These are phyloP conservation scores for Kryptolebias marmoratus DNA, from an alignment of 2,113 vertebrate genomes.

Conservation along the genomic window DNA sequence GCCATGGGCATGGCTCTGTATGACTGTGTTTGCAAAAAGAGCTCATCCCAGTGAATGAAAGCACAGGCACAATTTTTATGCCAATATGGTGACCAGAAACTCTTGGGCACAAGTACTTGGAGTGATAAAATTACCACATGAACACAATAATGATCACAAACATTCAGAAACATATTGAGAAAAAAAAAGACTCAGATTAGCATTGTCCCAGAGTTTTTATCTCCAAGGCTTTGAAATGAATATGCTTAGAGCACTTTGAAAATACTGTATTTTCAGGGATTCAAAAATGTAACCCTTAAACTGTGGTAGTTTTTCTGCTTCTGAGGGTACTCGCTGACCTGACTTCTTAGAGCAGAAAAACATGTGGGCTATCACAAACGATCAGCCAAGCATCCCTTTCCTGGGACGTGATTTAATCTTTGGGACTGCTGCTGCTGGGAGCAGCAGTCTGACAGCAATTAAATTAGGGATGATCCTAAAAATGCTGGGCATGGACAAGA, in stretches of 20 bases:
- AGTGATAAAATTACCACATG: slow-evolving; percentile 30
- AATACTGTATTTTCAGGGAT: slow-evolving; percentile 6
- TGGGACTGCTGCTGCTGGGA: slow-evolving; percentile 62
- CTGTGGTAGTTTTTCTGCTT: slow-evolving; percentile 37
- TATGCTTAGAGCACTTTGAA: background rate
- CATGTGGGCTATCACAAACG: slow-evolving; percentile 70
- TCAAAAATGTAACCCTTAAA: background rate
- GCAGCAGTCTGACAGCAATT: slow-evolving; percentile 64
- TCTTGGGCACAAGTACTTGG: slow-evolving; percentile 27
- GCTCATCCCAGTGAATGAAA: slow-evolving; percentile 29
- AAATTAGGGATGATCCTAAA: slow-evolving; percentile 69
- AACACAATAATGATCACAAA: slow-evolving; percentile 4
- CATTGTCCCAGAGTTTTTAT: background rate
- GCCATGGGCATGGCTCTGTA: slow-evolving; percentile 20
- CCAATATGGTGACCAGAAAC: slow-evolving; percentile 31
- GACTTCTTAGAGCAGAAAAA: slow-evolving; percentile 49
- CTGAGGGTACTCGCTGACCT: slow-evolving; percentile 48
- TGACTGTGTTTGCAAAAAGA: slow-evolving; percentile 25
- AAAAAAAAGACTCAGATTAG: background rate
- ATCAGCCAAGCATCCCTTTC: slow-evolving; percentile 68
- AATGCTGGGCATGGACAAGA: slow-evolving; percentile 52
- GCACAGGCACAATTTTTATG: slow-evolving; percentile 38
- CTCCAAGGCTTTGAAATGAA: background rate
- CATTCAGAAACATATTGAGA: background rate
- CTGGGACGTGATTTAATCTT: slow-evolving; percentile 69